These are phyloP conservation scores for Flabesymbios commensalis DNA, from an alignment of 2,888 invertebrate species.

Conservation along the genomic window DNA sequence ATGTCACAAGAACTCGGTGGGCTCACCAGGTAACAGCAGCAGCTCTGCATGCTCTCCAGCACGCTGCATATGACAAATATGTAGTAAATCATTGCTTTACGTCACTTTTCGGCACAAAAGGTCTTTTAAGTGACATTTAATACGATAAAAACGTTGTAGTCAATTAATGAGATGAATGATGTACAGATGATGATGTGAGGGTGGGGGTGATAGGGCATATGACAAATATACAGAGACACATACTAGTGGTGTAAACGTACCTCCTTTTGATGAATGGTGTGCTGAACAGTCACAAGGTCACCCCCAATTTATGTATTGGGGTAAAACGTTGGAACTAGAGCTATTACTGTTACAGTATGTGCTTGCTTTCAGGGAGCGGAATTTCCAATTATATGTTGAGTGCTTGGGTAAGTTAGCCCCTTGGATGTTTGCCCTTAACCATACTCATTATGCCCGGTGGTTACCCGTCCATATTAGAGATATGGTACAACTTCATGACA, in stretches of 20 bases:
- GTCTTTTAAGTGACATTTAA: too few relatives aligned
- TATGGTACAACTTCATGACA: neutral
- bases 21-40: conserved; percentile 5
- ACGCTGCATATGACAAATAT: neutral
- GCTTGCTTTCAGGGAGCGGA: neutral
- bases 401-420: neutral
- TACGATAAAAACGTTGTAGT: too few relatives aligned
- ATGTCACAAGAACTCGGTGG: neutral
- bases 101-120: too few relatives aligned
- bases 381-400: neutral
- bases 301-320: neutral
- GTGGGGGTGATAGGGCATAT: too few relatives aligned
- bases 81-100: too few relatives aligned
- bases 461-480: neutral
- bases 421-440: neutral
- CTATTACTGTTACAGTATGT: neutral
- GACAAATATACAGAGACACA: too few relatives aligned
- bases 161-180: too few relatives aligned
- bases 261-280: conserved; percentile 1
- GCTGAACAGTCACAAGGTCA: neutral
- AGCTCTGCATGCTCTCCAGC: neutral
- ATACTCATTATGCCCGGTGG: conserved; percentile 3
- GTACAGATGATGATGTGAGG: too few relatives aligned
- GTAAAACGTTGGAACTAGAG: neutral
- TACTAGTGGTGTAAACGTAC: too few relatives aligned